Conservation (phyloP, 2,797 vertebrate species). For the Anguilla anguilla region DNA sequence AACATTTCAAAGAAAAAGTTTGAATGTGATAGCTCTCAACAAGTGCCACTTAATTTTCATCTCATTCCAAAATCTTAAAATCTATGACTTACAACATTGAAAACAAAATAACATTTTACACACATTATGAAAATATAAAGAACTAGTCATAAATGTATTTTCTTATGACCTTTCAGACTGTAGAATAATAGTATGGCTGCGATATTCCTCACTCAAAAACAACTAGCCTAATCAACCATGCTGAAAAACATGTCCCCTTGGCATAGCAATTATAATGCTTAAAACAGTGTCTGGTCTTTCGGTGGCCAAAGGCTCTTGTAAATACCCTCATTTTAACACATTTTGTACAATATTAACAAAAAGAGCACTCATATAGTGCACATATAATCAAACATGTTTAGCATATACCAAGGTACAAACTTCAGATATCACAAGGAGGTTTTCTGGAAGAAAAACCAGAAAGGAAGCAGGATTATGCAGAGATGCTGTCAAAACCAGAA, state of each 20-base stretch:
- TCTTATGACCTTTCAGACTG: background rate
- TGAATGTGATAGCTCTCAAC: conserved; percentile 29
- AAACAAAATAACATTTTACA: background rate
- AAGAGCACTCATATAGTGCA: background rate
- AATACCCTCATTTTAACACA: background rate
- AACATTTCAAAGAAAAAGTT: conserved; percentile 9
- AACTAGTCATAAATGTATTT: background rate
- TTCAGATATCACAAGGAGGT: background rate
- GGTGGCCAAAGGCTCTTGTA: background rate
- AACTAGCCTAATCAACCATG: background rate
- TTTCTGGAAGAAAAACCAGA: background rate
- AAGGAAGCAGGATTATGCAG: conserved; percentile 5
- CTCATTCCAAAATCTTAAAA: conserved; percentile 25
- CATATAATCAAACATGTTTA: background rate
- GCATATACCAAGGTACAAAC: conserved; percentile 6
- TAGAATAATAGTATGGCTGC: conserved; percentile 23
- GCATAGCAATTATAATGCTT: background rate
- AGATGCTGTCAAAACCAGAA: background rate
- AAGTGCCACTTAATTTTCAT: conserved; percentile 11
- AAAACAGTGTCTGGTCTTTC: conserved; percentile 26
- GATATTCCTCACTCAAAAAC: conserved; percentile 27
- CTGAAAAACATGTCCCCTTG: background rate
- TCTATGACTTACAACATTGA: background rate
- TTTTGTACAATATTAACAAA: conserved; percentile 1
- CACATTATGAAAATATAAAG: conserved; percentile 37